A percentile compares a stretch with the other conserved stretches of the same genome.
Conservation (phyloP, 2,797 vertebrate genomes). For the Todus mexicanus region DNA sequence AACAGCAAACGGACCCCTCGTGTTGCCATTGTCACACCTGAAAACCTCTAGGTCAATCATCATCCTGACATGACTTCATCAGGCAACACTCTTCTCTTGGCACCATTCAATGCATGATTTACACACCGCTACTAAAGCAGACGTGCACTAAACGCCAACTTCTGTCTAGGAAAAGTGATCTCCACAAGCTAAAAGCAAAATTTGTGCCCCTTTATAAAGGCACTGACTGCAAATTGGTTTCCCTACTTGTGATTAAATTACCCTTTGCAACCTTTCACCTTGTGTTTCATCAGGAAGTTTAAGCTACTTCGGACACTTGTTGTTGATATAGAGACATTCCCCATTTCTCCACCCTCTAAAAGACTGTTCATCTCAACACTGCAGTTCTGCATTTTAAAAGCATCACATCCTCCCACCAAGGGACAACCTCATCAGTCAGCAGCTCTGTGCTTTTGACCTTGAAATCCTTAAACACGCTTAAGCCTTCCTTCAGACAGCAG, state of each 20-base stretch:
- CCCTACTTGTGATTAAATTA: not conserved
- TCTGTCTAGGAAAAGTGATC: not conserved
- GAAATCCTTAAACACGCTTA: not conserved
- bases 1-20: not conserved
- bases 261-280: not conserved
- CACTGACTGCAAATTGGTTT: not conserved
- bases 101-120: not conserved
- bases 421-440: not conserved
- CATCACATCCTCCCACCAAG: not conserved
- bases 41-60: not conserved
- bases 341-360: not conserved
- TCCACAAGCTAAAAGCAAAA: not conserved
- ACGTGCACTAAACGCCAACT: not conserved
- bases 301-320: not conserved
- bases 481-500: not conserved
- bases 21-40: not conserved
- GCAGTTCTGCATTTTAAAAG: not conserved
- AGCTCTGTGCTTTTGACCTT: not conserved
- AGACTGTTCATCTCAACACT: not conserved
- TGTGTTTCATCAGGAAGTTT: not conserved
- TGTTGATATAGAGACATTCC: not conserved
- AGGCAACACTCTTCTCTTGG: accelerated
- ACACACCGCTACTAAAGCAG: not conserved
- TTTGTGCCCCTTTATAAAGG: not conserved
- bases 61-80: not conserved